Conservation (phyloP, 1,140 invertebrate genomes). For the Dreissena polymorpha region DNA sequence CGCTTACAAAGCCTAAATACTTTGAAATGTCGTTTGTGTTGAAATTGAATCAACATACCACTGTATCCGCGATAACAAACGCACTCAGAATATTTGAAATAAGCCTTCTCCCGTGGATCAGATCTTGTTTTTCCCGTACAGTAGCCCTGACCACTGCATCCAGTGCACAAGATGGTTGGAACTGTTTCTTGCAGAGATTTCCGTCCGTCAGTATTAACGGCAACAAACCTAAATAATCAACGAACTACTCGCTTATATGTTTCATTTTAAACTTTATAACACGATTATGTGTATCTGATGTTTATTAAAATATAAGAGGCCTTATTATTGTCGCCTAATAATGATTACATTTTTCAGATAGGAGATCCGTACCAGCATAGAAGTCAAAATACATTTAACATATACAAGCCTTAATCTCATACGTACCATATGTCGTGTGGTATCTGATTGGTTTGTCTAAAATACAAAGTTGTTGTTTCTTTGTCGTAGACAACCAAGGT, state of each 20-base stretch:
- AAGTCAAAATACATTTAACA: neutral
- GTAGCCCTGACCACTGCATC: neutral
- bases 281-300: neutral
- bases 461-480: neutral
- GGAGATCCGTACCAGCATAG: neutral
- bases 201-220: neutral
- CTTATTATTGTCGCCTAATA: too few species aligned
- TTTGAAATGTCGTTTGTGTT: neutral
- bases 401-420: neutral
- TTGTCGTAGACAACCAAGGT: neutral
- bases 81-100: slow-evolving; percentile 18
- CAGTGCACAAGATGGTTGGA: neutral
- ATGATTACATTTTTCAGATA: neutral
- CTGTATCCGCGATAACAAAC: slow-evolving; percentile 17
- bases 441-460: neutral
- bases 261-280: neutral
- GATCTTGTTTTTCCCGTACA: neutral
- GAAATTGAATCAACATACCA: neutral
- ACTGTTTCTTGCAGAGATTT: neutral
- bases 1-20: neutral
- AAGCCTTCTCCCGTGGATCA: neutral
- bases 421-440: slow-evolving; percentile 5
- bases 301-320: too few species aligned
- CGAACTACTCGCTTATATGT: neutral
- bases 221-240: neutral